Percentiles rank a stretch among this genome's conserved stretches.
These are phyloP conservation scores for Cyprinus carpio DNA, from an alignment of 2,113 vertebrate genomes.

Conservation along the genomic window DNA sequence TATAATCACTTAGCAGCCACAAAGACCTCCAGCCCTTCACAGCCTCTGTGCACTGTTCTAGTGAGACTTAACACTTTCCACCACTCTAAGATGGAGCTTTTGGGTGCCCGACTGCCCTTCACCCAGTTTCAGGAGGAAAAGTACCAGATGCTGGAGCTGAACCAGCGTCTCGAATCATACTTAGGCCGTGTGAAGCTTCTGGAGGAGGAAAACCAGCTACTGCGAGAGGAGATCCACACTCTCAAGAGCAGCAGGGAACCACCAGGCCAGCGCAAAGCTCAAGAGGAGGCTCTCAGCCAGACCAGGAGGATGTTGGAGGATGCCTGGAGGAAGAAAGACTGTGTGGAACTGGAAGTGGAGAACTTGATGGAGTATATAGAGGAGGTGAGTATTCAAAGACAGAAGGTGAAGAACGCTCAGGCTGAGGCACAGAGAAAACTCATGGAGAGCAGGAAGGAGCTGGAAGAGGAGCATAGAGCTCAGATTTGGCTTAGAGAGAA, in stretches of 20 bases:
- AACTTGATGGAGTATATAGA: constrained; percentile 77
- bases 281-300: constrained; percentile 78
- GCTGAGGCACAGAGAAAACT: constrained; percentile 71
- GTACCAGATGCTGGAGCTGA: constrained; percentile 92
- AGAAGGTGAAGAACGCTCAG: constrained; percentile 76
- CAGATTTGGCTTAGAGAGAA: constrained; percentile 83
- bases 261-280: constrained; percentile 64
- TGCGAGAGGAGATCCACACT: constrained; percentile 78
- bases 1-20: constrained; percentile 42
- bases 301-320: constrained; percentile 76
- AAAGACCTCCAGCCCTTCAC: constrained; percentile 12
- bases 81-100: constrained; percentile 67
- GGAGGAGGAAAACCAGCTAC: constrained; percentile 85
- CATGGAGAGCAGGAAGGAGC: constrained; percentile 71
- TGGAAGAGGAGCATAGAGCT: constrained; percentile 83
- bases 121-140: constrained; percentile 78
- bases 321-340: constrained; percentile 79
- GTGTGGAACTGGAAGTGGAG: constrained; percentile 79
- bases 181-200: constrained; percentile 85
- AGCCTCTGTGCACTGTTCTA: constrained; percentile 14
- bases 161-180: constrained; percentile 87
- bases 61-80: not conserved
- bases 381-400: constrained; percentile 72
- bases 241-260: constrained; percentile 61
- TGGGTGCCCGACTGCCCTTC: constrained; percentile 36